Conservation (phyloP, 2,888 invertebrate genomes). For the Drosophila neutralis region DNA sequence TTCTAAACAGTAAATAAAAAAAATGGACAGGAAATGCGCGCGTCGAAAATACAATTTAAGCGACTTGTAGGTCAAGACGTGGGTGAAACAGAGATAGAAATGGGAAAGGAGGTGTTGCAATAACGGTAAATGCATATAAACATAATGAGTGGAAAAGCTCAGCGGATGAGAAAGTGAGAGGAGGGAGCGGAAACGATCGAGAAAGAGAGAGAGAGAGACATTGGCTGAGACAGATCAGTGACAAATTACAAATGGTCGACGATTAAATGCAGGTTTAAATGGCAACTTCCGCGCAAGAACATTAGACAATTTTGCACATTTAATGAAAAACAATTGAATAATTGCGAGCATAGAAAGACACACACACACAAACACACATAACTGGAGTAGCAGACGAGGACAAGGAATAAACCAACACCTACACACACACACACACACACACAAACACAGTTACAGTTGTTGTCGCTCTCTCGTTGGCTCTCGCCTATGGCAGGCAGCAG, state of each 20-base stretch:
- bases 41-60: slow-evolving; percentile 56
- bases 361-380: slow-evolving; percentile 26
- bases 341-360: slow-evolving; percentile 56
- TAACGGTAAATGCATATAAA: slow-evolving; percentile 51
- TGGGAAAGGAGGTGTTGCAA: slow-evolving; percentile 41
- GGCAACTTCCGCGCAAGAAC: slow-evolving; percentile 62
- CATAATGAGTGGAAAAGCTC: slow-evolving; percentile 44
- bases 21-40: slow-evolving; percentile 70
- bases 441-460: neutral
- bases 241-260: slow-evolving; percentile 59
- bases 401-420: slow-evolving; percentile 46
- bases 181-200: neutral
- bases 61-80: slow-evolving; percentile 73
- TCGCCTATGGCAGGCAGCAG: slow-evolving; percentile 38
- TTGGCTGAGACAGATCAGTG: slow-evolving; percentile 51
- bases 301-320: slow-evolving; percentile 81
- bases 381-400: slow-evolving; percentile 41
- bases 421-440: slow-evolving; percentile 21
- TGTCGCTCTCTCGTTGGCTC: slow-evolving; percentile 19
- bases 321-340: slow-evolving; percentile 81
- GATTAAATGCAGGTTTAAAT: slow-evolving; percentile 63
- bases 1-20: slow-evolving; percentile 65
- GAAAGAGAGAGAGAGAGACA: neutral
- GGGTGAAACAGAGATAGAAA: slow-evolving; percentile 24
- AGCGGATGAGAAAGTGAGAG: slow-evolving; percentile 57